Percentiles rank a stretch among this genome's conserved stretches.
Evolutionary conservation across 2,113 vertebrate genomes (phyloP).

Genomic region (Felis chaus): DNA sequence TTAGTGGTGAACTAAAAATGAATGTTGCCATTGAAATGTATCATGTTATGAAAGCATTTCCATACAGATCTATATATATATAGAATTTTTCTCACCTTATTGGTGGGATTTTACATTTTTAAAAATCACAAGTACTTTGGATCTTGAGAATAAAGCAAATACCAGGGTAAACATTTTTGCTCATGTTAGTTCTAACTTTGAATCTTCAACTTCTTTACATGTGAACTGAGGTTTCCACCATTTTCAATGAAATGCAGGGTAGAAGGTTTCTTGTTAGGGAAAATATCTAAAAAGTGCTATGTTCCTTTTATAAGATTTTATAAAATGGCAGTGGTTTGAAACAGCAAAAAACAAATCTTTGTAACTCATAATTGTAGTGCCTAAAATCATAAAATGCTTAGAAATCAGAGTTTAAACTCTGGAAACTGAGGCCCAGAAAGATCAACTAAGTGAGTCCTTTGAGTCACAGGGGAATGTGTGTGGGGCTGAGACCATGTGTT

Average conservation of each 20-base stretch:
- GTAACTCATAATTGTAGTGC: neutral
- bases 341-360: neutral
- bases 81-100: neutral
- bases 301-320: neutral
- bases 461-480: neutral
- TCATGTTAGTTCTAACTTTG: neutral
- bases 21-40: neutral
- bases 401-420: neutral
- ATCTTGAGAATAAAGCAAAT: neutral
- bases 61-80: neutral
- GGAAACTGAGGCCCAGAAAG: neutral
- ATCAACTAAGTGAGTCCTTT: neutral
- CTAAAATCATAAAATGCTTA: neutral
- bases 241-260: neutral
- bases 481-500: rapidly evolving
- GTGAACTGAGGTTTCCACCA: neutral
- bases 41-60: neutral
- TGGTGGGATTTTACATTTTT: conserved; percentile 1
- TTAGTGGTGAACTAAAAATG: neutral
- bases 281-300: neutral
- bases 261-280: neutral
- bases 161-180: neutral
- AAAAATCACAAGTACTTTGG: neutral
- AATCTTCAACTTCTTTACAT: neutral
- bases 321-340: neutral